A percentile compares a stretch with the other conserved stretches of the same genome.
These are phyloP conservation scores for Neosilurus mollespiculum DNA, from an alignment of 2,797 vertebrate species.

Conservation along the genomic window DNA sequence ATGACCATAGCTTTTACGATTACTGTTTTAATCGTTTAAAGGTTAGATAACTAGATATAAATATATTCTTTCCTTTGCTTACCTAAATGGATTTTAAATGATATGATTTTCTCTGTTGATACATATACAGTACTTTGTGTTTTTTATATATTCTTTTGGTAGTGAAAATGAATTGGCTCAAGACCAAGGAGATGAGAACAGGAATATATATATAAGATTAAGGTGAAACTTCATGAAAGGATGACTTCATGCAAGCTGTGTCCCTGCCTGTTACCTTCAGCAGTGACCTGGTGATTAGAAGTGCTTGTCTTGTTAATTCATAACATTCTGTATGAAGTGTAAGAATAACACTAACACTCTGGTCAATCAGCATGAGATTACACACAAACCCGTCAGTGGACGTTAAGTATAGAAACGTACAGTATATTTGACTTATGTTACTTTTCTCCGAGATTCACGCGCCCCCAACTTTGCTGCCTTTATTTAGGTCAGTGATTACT, in stretches of 20 bases:
- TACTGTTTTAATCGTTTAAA: conserved; percentile 55
- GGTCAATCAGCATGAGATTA: no score
- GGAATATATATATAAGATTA: neutral
- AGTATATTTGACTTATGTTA: neutral
- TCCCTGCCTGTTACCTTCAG: neutral
- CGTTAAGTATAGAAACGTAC: neutral
- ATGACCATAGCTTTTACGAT: conserved; percentile 64
- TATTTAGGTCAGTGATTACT: neutral
- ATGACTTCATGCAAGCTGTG: neutral
- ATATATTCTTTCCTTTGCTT: conserved; percentile 66
- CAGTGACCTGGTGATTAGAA: neutral
- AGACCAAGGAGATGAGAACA: conserved; percentile 15
- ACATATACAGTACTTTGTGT: conserved; percentile 60
- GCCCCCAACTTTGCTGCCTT: neutral
- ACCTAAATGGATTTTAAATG: conserved; percentile 59
- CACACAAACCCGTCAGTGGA: neutral
- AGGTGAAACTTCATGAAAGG: conserved; percentile 24
- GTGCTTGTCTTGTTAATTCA: neutral
- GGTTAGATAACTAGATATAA: conserved; percentile 65
- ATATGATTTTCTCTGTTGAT: conserved; percentile 47
- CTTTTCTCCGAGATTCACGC: no score
- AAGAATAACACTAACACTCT: neutral
- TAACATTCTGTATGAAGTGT: no score
- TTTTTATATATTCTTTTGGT: conserved; percentile 25
- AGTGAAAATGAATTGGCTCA: conserved; percentile 37